Conservation (phyloP, 2,113 vertebrate genomes). For the Dryoscopus gambensis region DNA sequence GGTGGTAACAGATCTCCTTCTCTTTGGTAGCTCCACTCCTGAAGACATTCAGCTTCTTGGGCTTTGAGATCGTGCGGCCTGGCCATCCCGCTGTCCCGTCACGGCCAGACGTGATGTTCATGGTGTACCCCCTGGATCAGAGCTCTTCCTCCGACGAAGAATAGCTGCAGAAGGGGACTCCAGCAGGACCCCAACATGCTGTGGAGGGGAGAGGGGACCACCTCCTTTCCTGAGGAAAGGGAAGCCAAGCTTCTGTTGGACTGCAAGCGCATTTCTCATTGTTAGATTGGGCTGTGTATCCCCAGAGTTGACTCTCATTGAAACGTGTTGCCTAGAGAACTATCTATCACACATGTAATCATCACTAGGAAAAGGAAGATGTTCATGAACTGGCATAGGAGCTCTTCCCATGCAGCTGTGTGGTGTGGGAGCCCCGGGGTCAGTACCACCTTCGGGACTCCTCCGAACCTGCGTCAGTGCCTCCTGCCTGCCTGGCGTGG, state of each 20-base stretch:
- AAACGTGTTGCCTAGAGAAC: conserved; percentile 80
- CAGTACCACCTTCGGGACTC: not conserved
- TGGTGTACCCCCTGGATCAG: conserved; percentile 93
- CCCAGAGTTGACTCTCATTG: conserved; percentile 71
- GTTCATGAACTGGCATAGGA: conserved; percentile 73
- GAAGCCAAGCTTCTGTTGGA: conserved; percentile 59
- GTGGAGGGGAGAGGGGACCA: conserved; percentile 45
- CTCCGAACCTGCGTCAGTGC: not conserved
- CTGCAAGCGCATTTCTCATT: conserved; percentile 63
- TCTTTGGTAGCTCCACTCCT: conserved; percentile 84
- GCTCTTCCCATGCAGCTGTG: conserved; percentile 64
- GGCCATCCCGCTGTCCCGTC: conserved; percentile 87
- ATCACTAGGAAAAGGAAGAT: conserved; percentile 75
- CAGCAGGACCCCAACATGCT: conserved; percentile 34
- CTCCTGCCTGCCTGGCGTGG: not conserved
- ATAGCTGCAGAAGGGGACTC: conserved; percentile 64
- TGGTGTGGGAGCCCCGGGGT: conserved; percentile 47
- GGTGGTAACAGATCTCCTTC: not conserved
- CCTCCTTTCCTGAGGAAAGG: conserved; percentile 58
- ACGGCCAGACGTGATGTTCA: conserved; percentile 90
- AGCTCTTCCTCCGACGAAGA: conserved; percentile 90
- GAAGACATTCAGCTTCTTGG: conserved; percentile 96
- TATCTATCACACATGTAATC: conserved; percentile 75
- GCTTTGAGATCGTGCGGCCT: conserved; percentile 94
- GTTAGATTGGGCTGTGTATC: conserved; percentile 73